Evolutionary conservation across 2,113 vertebrate genomes (phyloP), one percentile per base, ranked within the genome.

Genomic region (Carassius auratus): DNA sequence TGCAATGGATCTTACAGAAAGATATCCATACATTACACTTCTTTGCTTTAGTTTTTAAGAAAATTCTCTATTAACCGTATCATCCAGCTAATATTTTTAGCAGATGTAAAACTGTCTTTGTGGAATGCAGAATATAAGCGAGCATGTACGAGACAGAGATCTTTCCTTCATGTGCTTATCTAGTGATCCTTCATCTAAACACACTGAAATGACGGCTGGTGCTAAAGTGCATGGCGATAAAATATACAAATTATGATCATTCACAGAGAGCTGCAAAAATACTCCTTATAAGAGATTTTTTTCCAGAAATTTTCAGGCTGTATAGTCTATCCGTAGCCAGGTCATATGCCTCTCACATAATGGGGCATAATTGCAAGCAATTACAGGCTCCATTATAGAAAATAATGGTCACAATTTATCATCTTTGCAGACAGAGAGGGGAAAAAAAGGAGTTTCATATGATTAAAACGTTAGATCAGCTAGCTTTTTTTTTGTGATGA

Each of bases 321-420:
- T 76, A 62, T 71, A 57, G 77, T 75, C 59, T 86, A 73, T 75
- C 78, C 8, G 8, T 33, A 66, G 68, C 82, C 68, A 80, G 86
- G 83, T 87, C 86, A 85, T 76, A 76, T 81, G 69, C 59, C 86
- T 75, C 50, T 66, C 77, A 45, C 86, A 85, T 87, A 87, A 87
- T 85, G 64, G 77, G 59, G 36, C 83, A 23, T 87, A 81, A 87
- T 87, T 87, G 78, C 83, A 85, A 59, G 83, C 86, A 87, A 87
- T 87, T 87, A 87, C 83, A 87, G 79, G 83, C 57, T 87, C 86
- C 83, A 85, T 87, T 87, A 87, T 85, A 80, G 71, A 81, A 87
- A 85, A 81, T 85, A 87, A 87, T 87, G 77, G 77, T 69, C 59
- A 81, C 83, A 42, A 81, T 87, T 85, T 81, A 87, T 87, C 83